phyloP scores from a whole-genome alignment of 2,888 invertebrate genomes.

The Agrochola circellaris region DNA sequence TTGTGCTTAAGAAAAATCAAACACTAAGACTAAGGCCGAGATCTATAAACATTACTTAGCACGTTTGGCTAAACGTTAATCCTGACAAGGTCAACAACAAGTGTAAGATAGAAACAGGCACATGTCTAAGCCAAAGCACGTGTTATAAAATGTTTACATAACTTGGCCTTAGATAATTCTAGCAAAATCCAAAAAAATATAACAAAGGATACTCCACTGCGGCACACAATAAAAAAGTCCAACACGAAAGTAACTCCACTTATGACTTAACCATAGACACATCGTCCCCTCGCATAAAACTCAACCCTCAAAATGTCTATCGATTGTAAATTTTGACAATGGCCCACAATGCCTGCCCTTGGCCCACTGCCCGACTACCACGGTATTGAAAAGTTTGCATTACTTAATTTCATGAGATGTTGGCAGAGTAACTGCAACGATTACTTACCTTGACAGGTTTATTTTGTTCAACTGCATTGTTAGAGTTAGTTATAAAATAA shows the following conservation, averaged over 20 bases:
- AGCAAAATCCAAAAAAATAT: not conserved
- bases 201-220: not conserved
- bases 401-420: conserved; percentile 19
- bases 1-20: not conserved
- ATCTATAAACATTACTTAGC: no score
- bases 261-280: conserved; percentile 5
- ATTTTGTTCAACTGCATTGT: conserved; percentile 18
- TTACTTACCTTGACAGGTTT: conserved; percentile 11
- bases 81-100: no score
- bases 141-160: no score
- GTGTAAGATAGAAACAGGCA: no score
- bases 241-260: not conserved
- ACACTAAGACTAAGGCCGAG: not conserved
- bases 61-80: no score
- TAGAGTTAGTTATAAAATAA: conserved; percentile 9
- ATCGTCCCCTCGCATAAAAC: conserved; percentile 5
- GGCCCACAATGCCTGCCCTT: conserved; percentile 59
- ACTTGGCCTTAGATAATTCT: no score
- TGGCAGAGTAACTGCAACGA: conserved; percentile 10
- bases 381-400: conserved; percentile 50
- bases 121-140: no score
- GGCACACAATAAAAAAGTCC: not conserved
- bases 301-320: conserved; percentile 41
- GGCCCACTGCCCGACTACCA: conserved; percentile 62
- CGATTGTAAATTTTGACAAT: conserved; percentile 66